Evolutionary conservation across 2,888 invertebrate species (phyloP).

Genomic region (Adineta ricciae): DNA sequence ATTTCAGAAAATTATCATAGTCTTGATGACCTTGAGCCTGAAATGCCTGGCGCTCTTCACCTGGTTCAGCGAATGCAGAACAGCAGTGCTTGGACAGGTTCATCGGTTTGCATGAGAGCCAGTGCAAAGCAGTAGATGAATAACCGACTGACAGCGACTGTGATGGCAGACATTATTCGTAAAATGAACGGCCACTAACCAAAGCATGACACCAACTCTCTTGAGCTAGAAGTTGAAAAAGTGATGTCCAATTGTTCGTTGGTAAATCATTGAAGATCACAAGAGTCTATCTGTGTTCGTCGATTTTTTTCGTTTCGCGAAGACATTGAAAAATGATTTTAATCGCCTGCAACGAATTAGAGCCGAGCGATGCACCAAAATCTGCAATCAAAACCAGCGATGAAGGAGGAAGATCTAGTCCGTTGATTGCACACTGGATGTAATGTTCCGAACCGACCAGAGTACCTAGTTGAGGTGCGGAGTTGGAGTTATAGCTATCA

Average conservation of each 20-base stretch:
- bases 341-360: background rate
- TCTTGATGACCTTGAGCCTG: background rate
- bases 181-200: background rate
- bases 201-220: background rate
- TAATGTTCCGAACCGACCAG: no score
- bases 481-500: no score
- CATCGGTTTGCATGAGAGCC: background rate
- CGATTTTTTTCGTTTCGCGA: no score
- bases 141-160: background rate
- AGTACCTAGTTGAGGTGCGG: no score
- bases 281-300: background rate
- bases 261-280: background rate
- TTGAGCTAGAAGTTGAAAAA: background rate
- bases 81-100: background rate
- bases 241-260: background rate
- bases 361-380: background rate
- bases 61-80: background rate
- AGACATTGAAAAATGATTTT: background rate
- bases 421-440: no score
- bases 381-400: background rate
- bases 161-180: background rate
- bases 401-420: no score
- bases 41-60: background rate
- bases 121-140: background rate
- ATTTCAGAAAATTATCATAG: background rate